Evolutionary conservation across 2,113 vertebrate genomes (phyloP).

Genomic region (Cynoglossus semilaevis): DNA sequence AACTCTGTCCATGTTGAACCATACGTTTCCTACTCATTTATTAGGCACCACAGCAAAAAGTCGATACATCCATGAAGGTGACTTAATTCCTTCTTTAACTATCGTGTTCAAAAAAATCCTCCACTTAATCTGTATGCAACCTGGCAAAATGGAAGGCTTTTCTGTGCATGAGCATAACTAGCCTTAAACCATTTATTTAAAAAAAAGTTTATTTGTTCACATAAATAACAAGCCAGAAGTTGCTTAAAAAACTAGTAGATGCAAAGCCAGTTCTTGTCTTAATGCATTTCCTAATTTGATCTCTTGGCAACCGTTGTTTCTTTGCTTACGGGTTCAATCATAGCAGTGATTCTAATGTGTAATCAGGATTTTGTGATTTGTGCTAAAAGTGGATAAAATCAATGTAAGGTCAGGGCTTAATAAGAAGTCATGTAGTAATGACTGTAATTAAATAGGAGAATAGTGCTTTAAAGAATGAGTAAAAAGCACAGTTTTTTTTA

Average conservation of each 20-base stretch:
- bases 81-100: constrained; percentile 37
- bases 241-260: constrained; percentile 32
- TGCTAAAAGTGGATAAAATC: background rate
- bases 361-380: background rate
- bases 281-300: background rate
- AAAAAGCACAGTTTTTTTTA: background rate
- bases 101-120: constrained; percentile 66
- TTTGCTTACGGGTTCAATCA: constrained; percentile 9
- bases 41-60: no score
- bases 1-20: no score
- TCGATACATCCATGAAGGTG: background rate
- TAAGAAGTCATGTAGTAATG: background rate
- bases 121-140: constrained; percentile 65
- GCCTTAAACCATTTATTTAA: constrained; percentile 72
- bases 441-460: background rate
- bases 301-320: constrained; percentile 30
- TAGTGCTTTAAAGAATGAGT: background rate
- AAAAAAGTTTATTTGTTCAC: constrained; percentile 62
- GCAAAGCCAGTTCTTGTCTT: constrained; percentile 25
- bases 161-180: constrained; percentile 44
- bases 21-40: no score
- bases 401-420: background rate
- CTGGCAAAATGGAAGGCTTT: constrained; percentile 50
- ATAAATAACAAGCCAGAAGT: constrained; percentile 63
- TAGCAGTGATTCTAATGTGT: constrained; percentile 1